Percentiles rank a stretch among this genome's conserved stretches.
Evolutionary conservation across 2,797 vertebrate genomes (phyloP).

Genomic region (Poeciliopsis presidionis): DNA sequence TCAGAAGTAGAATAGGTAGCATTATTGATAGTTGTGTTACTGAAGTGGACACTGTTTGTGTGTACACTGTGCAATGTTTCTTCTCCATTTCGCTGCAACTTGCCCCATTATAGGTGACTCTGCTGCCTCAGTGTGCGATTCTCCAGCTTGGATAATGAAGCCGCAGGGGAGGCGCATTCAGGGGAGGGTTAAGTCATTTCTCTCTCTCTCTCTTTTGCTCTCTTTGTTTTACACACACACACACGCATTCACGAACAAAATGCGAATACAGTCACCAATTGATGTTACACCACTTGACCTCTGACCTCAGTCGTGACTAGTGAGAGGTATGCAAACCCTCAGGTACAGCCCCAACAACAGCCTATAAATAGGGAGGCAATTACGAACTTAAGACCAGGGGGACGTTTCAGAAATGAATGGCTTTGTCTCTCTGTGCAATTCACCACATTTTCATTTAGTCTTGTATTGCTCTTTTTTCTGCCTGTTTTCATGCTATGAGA

Average conservation of each 20-base stretch:
- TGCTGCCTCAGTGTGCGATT: constrained; percentile 63
- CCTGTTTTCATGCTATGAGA: constrained; percentile 18
- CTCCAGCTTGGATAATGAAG: constrained; percentile 72
- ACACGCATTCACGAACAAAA: background rate
- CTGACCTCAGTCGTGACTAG: constrained; percentile 60
- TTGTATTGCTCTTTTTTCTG: constrained; percentile 45
- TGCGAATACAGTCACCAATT: constrained; percentile 35
- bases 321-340: constrained; percentile 49
- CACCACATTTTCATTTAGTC: constrained; percentile 53
- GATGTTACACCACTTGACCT: constrained; percentile 72
- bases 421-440: constrained; percentile 58
- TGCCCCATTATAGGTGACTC: constrained; percentile 72
- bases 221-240: constrained; percentile 4
- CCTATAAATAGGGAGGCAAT: constrained; percentile 74
- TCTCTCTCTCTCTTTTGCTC: background rate
- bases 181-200: constrained; percentile 67
- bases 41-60: constrained; percentile 25
- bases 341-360: constrained; percentile 41
- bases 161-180: constrained; percentile 67
- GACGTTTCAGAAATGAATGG: constrained; percentile 69
- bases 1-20: background rate
- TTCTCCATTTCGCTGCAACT: constrained; percentile 61
- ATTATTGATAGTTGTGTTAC: constrained; percentile 24
- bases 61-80: constrained; percentile 30
- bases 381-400: constrained; percentile 53